Evolutionary conservation across 2,888 invertebrate species (phyloP), one percentile per base, ranked within the genome.

Genomic region (Athripsodes cinereus): DNA sequence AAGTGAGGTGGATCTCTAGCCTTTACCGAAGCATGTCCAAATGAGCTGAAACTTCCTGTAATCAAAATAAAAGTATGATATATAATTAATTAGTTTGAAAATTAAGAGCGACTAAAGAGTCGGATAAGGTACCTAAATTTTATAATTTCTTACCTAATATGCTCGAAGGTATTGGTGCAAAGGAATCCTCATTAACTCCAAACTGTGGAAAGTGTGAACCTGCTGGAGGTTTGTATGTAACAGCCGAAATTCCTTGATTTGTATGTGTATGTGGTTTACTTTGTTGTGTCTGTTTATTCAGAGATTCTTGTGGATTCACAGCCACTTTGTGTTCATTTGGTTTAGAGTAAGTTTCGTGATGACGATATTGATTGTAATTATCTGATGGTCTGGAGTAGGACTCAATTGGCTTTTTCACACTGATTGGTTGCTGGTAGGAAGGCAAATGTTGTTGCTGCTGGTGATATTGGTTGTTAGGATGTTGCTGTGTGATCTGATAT

Each of bases 11-110:
- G 77, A 64, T 81, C 75, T 65, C 79, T 72, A 62, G 76, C 76
- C 69, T 82, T 81, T 11, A 80, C 71, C 22, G 79, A 74, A 51
- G 81, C 80, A 58, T 83, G 73, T n/a, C 82, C 82, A 64, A 81
- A 83, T 16, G 79, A 75, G 65, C 80, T 80, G 68, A 83, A 83
- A 57, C 83, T 76, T 62, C 84, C 84, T 72, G 73, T 63, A 50
- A 74, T 50, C 22, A 8, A 19, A 16, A 19, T n/a, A 49, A 49
- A 8, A 10, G 20, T 49, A 11, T 31, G 8, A 40, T 40, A 48
- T 20, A 21, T 19, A 11, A 48, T 48, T 48, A 20, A 16, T 40
- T 40, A 2, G 13, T 40, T 40, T 40, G 26, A 10, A 26, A 26
- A 26, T 26, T 3, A 26, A 10, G 26, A 26, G 26, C n/a, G 26